Evolutionary conservation across 2,797 vertebrate genomes (phyloP).

Genomic region (Acanthis flammea): DNA sequence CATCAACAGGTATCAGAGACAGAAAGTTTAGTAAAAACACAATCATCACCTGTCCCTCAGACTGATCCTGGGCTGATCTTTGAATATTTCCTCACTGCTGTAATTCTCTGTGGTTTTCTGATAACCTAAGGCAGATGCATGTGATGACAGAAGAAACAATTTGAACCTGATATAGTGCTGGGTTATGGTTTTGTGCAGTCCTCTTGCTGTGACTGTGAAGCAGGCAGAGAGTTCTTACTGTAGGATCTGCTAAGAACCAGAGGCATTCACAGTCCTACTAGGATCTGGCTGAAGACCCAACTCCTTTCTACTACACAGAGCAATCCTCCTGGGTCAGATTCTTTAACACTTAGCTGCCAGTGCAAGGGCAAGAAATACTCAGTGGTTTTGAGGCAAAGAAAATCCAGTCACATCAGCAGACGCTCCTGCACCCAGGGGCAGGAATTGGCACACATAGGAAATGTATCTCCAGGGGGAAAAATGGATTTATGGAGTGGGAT

Average conservation of each 20-base stretch:
- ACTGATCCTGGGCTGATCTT: not conserved
- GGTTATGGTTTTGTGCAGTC: not conserved
- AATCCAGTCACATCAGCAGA: not conserved
- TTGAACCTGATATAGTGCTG: not conserved
- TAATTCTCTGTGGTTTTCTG: not conserved
- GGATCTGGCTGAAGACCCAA: not conserved
- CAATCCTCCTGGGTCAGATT: not conserved
- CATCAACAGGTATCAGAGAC: not conserved
- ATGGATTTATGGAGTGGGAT: not conserved
- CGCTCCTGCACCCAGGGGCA: not conserved
- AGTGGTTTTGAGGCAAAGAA: not conserved
- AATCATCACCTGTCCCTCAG: not conserved
- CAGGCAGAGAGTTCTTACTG: not conserved
- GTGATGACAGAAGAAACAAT: conserved; percentile 5
- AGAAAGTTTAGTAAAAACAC: not conserved
- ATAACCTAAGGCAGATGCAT: conserved; percentile 20
- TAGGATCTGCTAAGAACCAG: not conserved
- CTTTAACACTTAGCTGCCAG: not conserved
- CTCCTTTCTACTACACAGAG: not conserved
- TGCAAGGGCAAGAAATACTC: not conserved
- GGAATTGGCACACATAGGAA: not conserved
- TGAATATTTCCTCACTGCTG: not conserved
- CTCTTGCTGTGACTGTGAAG: not conserved
- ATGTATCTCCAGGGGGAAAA: not conserved
- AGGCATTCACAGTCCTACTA: not conserved